Evolutionary conservation across 2,113 vertebrate species (phyloP).

Genomic region (Rhabdornis inornatus): DNA sequence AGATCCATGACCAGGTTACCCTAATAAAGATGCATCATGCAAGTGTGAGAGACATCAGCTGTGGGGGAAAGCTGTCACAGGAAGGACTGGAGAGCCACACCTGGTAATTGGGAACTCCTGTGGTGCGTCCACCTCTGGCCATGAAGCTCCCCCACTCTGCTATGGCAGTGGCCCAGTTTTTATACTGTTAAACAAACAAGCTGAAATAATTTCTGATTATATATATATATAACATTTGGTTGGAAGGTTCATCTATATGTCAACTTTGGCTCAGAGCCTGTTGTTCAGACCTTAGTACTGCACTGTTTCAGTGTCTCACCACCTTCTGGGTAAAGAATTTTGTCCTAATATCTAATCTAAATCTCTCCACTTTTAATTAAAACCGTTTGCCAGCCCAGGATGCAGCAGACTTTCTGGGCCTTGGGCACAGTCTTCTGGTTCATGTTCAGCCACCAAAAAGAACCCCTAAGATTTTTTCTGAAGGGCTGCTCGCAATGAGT

Average conservation of each 20-base stretch:
- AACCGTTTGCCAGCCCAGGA: background rate
- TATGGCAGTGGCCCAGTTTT: background rate
- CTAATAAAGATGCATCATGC: background rate
- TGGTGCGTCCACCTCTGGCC: accelerated
- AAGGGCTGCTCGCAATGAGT: background rate
- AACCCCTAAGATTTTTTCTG: background rate
- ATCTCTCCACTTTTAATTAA: background rate
- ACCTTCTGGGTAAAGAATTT: background rate
- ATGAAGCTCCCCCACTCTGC: background rate
- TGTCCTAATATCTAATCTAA: background rate
- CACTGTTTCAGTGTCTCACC: background rate
- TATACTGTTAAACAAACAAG: background rate
- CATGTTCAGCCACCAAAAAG: background rate
- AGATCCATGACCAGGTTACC: background rate
- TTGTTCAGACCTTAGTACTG: background rate
- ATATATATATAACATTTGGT: background rate
- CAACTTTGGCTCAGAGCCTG: background rate
- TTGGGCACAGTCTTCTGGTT: background rate
- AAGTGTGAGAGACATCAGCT: background rate
- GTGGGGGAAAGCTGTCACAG: background rate
- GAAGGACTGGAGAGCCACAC: background rate
- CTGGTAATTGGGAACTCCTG: background rate
- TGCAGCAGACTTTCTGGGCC: background rate
- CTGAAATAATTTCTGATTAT: background rate
- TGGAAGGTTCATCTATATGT: background rate